Base-by-base conservation (phyloP, 2,888 invertebrate species). In the Trachelus stipa region DNA sequence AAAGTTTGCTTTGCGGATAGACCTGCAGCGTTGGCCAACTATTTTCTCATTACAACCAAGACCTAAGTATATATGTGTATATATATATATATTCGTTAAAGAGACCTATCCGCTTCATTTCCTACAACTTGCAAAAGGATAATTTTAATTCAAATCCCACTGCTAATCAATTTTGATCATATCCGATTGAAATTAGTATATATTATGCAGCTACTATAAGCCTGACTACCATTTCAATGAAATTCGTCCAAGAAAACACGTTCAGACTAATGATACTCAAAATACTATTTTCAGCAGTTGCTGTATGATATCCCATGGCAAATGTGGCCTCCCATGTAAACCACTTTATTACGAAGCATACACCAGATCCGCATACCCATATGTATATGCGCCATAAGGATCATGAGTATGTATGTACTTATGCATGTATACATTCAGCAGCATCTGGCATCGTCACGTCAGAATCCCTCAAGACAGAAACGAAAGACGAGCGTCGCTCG, bases 41-140 rank as follows among this genome's bases (percentile, higher is more conserved):
- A 79, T 79, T 76, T 79, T 73, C 78, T 79, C 75, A 79, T 79
- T 79, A 73, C 35, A 56, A 15, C 74, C 23, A 74, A 35, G 74
- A 12, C 12, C 40, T 11, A 15, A n/a, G 23, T 23, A 56, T 56
- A 56, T 2, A 56, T 33, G 33, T 33, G 33, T 33, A 3, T 33
- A 33, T 33, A 33, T 33, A 15, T 56, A 56, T 23, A 56, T 56
- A 56, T 56, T 23, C 15, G 15, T 40, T 23, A 15, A 9, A 15
- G 2, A 56, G 9, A 56, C 23, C 23, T 9, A 23, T 56, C 23
- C 9, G 56, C 23, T 56, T 56, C 9, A 56, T 56, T 23, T 2
- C 56, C 56, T 56, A 56, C 0, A 9, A 23, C 1, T 4, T 40
- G 15, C 15, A 40, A 40, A 40, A 40, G 40, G 40, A 15, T 4